Percentiles rank a stretch among this genome's conserved stretches.
These are phyloP conservation scores for Somateria mollissima DNA, from an alignment of 2,797 vertebrate species.

Conservation along the genomic window DNA sequence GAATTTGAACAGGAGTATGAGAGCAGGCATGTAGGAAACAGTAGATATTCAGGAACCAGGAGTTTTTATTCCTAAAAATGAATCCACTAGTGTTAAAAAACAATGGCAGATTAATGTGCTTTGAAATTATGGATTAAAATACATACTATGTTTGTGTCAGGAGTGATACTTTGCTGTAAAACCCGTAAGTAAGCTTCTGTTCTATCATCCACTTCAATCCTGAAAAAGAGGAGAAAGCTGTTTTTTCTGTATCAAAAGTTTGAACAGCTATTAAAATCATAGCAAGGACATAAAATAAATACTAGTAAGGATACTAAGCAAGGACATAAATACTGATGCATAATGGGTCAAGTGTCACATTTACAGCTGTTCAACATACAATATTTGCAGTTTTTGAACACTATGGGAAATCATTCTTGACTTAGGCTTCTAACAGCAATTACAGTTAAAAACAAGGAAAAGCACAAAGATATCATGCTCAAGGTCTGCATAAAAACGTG, in stretches of 20 bases:
- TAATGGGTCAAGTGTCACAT: neutral
- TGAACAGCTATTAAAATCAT: neutral
- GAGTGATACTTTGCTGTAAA: slow-evolving; percentile 85
- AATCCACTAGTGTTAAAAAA: neutral
- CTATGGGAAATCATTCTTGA: neutral
- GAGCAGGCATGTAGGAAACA: fast-evolving
- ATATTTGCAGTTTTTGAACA: neutral
- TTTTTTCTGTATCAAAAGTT: neutral
- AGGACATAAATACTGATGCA: too few species aligned
- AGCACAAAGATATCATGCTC: neutral
- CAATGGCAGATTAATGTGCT: neutral
- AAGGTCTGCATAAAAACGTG: neutral
- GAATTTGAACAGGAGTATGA: neutral
- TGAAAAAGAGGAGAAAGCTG: slow-evolving; percentile 8
- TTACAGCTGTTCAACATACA: neutral
- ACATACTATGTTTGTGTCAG: slow-evolving; percentile 88
- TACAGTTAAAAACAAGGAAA: neutral
- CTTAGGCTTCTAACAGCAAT: neutral
- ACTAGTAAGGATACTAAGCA: too few species aligned
- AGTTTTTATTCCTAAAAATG: neutral
- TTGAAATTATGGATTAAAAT: neutral
- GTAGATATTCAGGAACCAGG: neutral
- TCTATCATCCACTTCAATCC: slow-evolving; percentile 91
- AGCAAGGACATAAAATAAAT: neutral
- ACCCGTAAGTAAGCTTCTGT: slow-evolving; percentile 87